A percentile compares a stretch with the other conserved stretches of the same genome.
phyloP scores from a whole-genome alignment of 2,888 invertebrate genomes.

The Trichopria drosophilae region DNA sequence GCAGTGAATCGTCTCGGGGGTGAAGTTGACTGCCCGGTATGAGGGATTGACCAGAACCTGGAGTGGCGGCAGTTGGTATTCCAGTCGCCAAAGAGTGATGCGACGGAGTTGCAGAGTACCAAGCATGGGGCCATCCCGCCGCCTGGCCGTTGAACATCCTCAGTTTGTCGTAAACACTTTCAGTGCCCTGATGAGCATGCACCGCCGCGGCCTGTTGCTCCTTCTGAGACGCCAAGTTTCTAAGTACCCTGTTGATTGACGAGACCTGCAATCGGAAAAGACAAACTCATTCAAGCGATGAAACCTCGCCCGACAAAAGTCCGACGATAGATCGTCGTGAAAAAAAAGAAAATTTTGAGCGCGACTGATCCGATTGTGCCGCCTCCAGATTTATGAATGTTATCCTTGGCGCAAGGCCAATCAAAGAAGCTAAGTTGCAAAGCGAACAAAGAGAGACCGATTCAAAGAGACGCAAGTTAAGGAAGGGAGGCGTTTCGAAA shows the following conservation, averaged over 20 bases:
- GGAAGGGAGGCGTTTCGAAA: constrained; percentile 17
- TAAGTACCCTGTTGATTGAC: constrained; percentile 94
- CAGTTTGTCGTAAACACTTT: constrained; percentile 92
- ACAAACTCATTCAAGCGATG: constrained; percentile 9
- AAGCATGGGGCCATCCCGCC: constrained; percentile 78
- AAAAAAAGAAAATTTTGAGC: too few species aligned
- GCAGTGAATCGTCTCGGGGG: constrained; percentile 55
- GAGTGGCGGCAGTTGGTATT: constrained; percentile 52
- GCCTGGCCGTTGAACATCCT: constrained; percentile 93
- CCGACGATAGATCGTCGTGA: background rate
- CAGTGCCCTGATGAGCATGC: constrained; percentile 64
- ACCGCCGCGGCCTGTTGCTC: constrained; percentile 84
- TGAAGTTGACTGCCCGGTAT: constrained; percentile 60
- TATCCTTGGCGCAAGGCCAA: constrained; percentile 22
- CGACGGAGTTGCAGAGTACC: constrained; percentile 82
- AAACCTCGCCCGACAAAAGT: too few species aligned
- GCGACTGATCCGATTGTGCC: too few species aligned
- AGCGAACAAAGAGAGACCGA: constrained; percentile 5
- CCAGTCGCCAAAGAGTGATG: constrained; percentile 62
- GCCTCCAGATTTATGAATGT: background rate
- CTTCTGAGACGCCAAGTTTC: constrained; percentile 95
- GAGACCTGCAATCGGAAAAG: constrained; percentile 74
- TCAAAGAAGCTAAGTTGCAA: constrained; percentile 17
- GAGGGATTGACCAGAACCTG: constrained; percentile 55
- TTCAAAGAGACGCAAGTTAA: constrained; percentile 25